These are phyloP conservation scores for Osmerus eperlanus DNA, from an alignment of 2,113 vertebrate species.

Conservation along the genomic window DNA sequence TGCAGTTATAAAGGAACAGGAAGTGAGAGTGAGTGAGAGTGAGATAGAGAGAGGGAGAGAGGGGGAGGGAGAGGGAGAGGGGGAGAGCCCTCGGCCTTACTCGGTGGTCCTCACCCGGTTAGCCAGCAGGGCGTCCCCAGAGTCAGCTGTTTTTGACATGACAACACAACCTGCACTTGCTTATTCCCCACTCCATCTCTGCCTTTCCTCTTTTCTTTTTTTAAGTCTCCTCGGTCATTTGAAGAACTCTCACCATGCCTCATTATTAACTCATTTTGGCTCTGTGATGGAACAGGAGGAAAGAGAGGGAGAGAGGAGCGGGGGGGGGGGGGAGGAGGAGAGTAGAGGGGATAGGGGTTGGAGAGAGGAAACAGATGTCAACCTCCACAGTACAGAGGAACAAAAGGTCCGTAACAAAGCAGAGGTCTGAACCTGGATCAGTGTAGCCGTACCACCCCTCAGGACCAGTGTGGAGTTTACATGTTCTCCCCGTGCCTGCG, in stretches of 20 bases:
- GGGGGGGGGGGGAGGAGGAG: not conserved
- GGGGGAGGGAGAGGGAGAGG: too few species aligned
- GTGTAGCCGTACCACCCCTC: not conserved
- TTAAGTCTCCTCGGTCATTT: not conserved
- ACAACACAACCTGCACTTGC: not conserved
- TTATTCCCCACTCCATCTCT: not conserved
- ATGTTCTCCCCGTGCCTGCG: too few species aligned
- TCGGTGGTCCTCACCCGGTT: not conserved
- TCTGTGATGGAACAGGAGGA: not conserved
- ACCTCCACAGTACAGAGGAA: slow-evolving; percentile 10
- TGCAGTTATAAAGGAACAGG: too few species aligned
- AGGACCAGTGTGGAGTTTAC: too few species aligned
- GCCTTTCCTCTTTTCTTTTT: not conserved
- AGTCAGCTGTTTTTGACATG: not conserved
- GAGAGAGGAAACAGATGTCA: slow-evolving; percentile 55
- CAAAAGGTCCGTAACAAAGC: slow-evolving; percentile 17
- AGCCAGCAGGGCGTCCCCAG: not conserved
- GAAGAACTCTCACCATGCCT: slow-evolving; percentile 17
- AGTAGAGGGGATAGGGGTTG: not conserved
- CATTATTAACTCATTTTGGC: slow-evolving; percentile 28
- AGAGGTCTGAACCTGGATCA: not conserved
- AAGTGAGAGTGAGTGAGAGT: too few species aligned
- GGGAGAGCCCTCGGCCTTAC: too few species aligned
- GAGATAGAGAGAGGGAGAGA: too few species aligned
- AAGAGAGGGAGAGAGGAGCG: not conserved